phyloP scores from a whole-genome alignment of 2,797 vertebrate species.

The Sylvia borin region DNA sequence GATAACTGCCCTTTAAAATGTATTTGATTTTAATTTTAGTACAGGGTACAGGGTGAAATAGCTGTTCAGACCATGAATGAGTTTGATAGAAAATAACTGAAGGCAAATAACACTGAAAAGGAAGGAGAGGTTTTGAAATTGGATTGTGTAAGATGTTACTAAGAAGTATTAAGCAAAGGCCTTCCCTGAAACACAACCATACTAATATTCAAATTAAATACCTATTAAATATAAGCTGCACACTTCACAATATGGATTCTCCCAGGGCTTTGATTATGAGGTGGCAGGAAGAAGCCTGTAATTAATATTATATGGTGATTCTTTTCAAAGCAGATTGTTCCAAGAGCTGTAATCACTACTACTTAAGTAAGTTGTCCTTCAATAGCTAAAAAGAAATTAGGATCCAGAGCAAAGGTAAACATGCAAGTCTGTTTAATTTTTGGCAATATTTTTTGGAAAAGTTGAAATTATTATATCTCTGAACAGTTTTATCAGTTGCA shows the following conservation, averaged over 20 bases:
- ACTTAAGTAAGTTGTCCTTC: neutral
- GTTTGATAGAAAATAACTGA: neutral
- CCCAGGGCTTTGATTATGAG: conserved; percentile 29
- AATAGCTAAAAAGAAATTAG: neutral
- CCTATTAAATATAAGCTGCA: conserved; percentile 6
- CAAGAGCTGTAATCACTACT: neutral
- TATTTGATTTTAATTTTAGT: neutral
- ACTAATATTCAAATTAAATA: conserved; percentile 21
- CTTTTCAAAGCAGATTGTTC: conserved; percentile 17
- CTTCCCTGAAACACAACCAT: neutral
- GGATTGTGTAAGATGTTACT: neutral
- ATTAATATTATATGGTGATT: conserved; percentile 20
- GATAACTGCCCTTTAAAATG: neutral
- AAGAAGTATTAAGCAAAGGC: neutral
- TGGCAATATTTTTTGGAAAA: neutral
- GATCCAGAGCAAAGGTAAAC: neutral
- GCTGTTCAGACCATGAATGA: neutral
- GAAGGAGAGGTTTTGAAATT: neutral
- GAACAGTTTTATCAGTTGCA: neutral
- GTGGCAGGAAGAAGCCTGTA: neutral
- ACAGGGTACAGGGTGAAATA: neutral
- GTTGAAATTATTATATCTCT: neutral
- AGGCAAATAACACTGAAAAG: neutral
- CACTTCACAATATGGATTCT: neutral
- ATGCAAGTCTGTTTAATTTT: neutral